phyloP scores from a whole-genome alignment of 2,113 vertebrate species.

The Spermophilus dauricus region DNA sequence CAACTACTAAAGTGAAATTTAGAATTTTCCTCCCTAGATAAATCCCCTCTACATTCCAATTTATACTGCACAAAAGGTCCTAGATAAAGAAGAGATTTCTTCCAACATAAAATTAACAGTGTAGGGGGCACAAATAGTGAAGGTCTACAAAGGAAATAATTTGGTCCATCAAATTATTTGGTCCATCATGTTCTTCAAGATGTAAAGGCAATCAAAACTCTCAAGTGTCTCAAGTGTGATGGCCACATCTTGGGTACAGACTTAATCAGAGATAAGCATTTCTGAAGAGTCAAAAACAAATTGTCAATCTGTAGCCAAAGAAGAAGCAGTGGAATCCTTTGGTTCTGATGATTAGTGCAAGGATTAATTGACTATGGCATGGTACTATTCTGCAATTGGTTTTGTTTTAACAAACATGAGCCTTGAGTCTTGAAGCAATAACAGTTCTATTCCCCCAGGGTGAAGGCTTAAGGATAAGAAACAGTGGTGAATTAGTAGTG shows the following conservation, averaged over 20 bases:
- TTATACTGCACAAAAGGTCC: not conserved
- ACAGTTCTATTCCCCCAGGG: not conserved
- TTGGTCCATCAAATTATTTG: not conserved
- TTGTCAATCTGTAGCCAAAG: not conserved
- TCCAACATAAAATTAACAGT: not conserved
- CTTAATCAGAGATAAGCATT: not conserved
- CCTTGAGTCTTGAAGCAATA: not conserved
- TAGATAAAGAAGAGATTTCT: not conserved
- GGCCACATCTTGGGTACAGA: not conserved
- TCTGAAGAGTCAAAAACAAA: not conserved
- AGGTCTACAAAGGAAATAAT: not conserved
- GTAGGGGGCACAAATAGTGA: not conserved
- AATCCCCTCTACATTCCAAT: not conserved
- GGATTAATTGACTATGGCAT: not conserved
- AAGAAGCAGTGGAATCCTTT: not conserved
- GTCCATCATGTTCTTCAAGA: not conserved
- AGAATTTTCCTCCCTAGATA: not conserved
- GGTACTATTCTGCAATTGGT: not conserved
- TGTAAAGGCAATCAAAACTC: not conserved
- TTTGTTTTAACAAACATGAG: not conserved
- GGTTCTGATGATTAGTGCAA: not conserved
- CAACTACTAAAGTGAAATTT: not conserved
- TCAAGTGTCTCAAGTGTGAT: not conserved
- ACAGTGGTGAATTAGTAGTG: not conserved
- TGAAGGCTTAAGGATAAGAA: not conserved